A percentile compares a stretch with the other conserved stretches of the same genome.
phyloP scores from a whole-genome alignment of 2,888 invertebrate species.

The Netelia inedita region DNA sequence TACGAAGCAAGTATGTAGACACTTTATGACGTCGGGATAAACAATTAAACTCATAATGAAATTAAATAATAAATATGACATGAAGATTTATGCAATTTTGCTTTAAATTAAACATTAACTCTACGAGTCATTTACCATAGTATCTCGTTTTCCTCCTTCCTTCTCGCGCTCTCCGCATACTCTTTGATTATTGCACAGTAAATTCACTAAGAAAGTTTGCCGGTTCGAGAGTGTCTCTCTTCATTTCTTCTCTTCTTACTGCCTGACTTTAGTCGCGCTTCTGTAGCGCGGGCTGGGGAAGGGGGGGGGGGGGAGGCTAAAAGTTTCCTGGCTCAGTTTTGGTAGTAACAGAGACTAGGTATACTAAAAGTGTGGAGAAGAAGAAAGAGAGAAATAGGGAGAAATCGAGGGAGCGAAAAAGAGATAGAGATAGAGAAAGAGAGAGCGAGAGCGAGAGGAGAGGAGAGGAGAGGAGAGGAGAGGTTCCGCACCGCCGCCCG shows the following conservation, averaged over 20 bases:
- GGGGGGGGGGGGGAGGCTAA: too few species aligned
- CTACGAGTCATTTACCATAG: too few species aligned
- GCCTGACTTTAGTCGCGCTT: conserved; percentile 4
- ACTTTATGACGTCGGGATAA: background rate
- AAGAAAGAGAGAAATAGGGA: conserved; percentile 8
- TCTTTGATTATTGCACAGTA: conserved; percentile 52
- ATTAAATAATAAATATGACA: background rate
- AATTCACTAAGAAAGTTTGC: conserved; percentile 60
- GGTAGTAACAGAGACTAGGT: conserved; percentile 6
- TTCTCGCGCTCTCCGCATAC: conserved; percentile 5
- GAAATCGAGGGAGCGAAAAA: background rate
- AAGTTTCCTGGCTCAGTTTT: conserved; percentile 58
- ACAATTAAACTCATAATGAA: background rate
- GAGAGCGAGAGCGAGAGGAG: conserved; percentile 3
- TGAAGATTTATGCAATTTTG: too few species aligned
- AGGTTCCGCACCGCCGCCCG: conserved; percentile 36
- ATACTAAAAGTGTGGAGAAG: background rate
- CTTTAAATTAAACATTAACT: too few species aligned
- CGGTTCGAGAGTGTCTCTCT: conserved; percentile 37
- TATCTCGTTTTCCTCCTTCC: too few species aligned
- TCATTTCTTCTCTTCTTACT: background rate
- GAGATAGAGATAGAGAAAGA: background rate
- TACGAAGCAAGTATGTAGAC: background rate
- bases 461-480: background rate
- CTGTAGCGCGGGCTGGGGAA: conserved; percentile 15